Evolutionary conservation across 2,113 vertebrate genomes (phyloP), one percentile per base, ranked within the genome.

Genomic region (Rhea pennata): DNA sequence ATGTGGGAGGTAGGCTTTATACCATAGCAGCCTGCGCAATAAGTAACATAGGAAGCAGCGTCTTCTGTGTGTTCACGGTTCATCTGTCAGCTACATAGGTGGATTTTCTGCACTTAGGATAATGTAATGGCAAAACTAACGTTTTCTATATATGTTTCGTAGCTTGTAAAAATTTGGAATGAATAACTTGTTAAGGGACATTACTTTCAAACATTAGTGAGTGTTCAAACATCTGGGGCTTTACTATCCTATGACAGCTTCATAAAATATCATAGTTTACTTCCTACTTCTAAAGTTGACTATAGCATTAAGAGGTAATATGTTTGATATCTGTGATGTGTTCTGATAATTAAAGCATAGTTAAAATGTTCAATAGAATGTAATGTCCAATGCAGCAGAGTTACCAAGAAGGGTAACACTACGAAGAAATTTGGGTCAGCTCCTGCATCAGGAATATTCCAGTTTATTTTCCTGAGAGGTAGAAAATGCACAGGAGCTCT

Each of bases 291-390:
- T 27, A 9, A 44, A 8, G 42, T 1, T 42, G 56, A 3, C 44
- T 48, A 27, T 29, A 40, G 72, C 62, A 6, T 16, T 19, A 9
- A 67, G 26, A 29, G 53, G 27, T 10, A 2, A 16, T 14, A 5
- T 20, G 19, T 24, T 67, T 69, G 39, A 1, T 46, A 48, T 36
- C 54, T 42, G 39, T 13, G 40, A 8, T 10, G 17, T 9, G 2
- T 29, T 44, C 51, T 22, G 71, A 9, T 2, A 17, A 29, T 17
- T 33, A 23, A 51, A 84, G 84, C 79, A 22, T 74, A 19, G 27
- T n/a, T 40, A 10, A 15, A 4, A 0, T 1, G 46, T 9, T 51
- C 54, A 16, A 0, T 15, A 20, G 51, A 23, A 6, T 0, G 19
- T 4, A 1, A 21, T 5, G 65, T 11, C 75, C 74, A 16, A 3